Evolutionary conservation across 2,888 invertebrate species (phyloP), one percentile per base, ranked within the genome.

Genomic region (Agrilus cyanescens): DNA sequence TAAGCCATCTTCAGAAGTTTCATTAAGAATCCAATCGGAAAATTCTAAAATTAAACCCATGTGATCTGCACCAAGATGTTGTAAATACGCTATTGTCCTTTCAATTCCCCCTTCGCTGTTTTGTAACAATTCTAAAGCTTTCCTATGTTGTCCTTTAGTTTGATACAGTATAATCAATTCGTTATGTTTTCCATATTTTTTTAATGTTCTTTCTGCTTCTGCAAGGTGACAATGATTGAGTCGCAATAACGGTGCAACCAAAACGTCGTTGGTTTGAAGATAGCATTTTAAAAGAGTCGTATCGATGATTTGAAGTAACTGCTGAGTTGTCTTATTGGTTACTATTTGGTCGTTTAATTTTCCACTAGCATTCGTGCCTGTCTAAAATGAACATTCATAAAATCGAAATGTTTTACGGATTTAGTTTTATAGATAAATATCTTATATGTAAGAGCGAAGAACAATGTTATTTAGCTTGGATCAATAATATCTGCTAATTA

Each of bases 231-330:
- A 96, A 61, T 90, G 84, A 66, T 96, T 90, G 13, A 91, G 70
- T 2, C 97, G 79, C 18, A 98, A 70, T 12, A 98, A 69, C 0
- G 95, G 87, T 0, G 93, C 91, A 2, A 97, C 87, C 40, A 95
- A 71, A 0, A 91, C 91, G 67, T 97, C 95, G 63, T 97, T 96
- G 1, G 93, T 95, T 85, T 90, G 86, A 45, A 98, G 73, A 68
- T 97, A 98, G 61, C 97, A 97, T 66, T 97, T 97, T 8, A 98
- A 72, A 39, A 98, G 70, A 1, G 96, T 96, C 0, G 97, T 98
- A 62, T 98, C 98, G 46, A 98, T 94, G 42, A 97, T 85, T 65
- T 94, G 93, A 45, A 95, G 66, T 20, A 88, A 67, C 51, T 80
- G 77, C 48, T 76, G 73, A 8, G 75, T 76, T 1, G 79, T 71